A percentile compares a stretch with the other conserved stretches of the same genome.
phyloP scores from a whole-genome alignment of 2,797 vertebrate genomes.

The Sciurus carolinensis region DNA sequence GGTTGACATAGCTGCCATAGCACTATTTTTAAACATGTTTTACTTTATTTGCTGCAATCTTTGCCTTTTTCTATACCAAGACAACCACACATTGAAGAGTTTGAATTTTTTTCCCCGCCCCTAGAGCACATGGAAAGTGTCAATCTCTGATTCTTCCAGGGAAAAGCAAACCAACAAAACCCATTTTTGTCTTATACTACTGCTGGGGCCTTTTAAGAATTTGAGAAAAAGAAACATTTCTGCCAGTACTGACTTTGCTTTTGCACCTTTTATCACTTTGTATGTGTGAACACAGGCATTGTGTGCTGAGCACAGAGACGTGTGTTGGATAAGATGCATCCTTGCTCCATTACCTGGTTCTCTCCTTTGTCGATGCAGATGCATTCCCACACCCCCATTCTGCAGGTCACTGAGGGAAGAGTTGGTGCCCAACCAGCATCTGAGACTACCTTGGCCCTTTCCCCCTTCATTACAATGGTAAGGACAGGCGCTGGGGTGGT shows the following conservation, averaged over 20 bases:
- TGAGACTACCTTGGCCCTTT: not conserved
- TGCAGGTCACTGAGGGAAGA: not conserved
- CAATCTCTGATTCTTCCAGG: not conserved
- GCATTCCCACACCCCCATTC: not conserved
- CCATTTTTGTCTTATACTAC: not conserved
- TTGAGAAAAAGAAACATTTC: not conserved
- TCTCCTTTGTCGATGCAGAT: not conserved
- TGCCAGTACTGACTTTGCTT: not conserved
- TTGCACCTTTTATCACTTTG: not conserved
- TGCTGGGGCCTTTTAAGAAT: not conserved
- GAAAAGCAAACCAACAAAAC: not conserved
- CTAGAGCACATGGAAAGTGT: not conserved
- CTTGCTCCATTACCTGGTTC: not conserved
- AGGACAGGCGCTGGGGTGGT: not conserved
- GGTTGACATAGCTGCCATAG: too few relatives aligned
- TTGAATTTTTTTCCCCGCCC: too few relatives aligned
- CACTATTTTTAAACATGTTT: not conserved
- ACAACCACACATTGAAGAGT: too few relatives aligned
- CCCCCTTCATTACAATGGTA: not conserved
- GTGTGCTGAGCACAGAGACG: not conserved
- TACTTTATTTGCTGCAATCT: not conserved
- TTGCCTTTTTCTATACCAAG: too few relatives aligned
- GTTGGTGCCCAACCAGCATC: not conserved
- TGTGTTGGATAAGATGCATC: accelerated
- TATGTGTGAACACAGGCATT: not conserved